Percentiles rank a stretch among this genome's conserved stretches.
These are phyloP conservation scores for Manis pentadactyla DNA, from an alignment of 2,797 vertebrate genomes.

Conservation along the genomic window DNA sequence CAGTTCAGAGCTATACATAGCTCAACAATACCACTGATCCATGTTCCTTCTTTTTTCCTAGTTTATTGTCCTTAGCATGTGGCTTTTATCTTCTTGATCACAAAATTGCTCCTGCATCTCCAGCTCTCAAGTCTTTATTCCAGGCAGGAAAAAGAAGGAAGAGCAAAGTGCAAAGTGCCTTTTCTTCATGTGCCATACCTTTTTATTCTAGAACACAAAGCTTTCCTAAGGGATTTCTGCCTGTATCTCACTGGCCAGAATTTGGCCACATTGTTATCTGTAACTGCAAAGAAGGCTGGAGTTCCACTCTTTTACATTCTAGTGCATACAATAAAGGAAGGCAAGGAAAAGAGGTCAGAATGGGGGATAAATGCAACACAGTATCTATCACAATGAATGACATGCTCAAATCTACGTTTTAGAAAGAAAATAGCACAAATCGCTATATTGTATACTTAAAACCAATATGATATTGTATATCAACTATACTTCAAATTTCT, in stretches of 20 bases:
- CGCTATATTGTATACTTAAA: too few species aligned
- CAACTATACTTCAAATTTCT: too few species aligned
- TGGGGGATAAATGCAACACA: background rate
- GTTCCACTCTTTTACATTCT: background rate
- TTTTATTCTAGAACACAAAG: constrained; percentile 10
- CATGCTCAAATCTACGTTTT: background rate
- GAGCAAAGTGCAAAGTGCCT: background rate
- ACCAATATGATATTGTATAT: too few species aligned
- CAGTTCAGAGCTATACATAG: background rate
- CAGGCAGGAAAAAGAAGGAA: background rate
- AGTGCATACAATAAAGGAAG: background rate
- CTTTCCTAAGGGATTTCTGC: background rate
- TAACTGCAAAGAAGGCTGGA: background rate
- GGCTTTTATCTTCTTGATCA: background rate
- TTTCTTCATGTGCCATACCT: background rate
- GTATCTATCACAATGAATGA: background rate
- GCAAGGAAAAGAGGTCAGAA: background rate
- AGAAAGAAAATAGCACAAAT: background rate
- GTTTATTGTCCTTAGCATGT: background rate
- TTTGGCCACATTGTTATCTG: background rate
- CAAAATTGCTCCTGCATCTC: background rate
- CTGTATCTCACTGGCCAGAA: background rate
- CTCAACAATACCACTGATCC: background rate
- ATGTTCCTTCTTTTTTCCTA: background rate
- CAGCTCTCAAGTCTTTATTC: background rate